Conservation (phyloP, 2,888 invertebrate genomes). For the Endomychus coccineus region DNA sequence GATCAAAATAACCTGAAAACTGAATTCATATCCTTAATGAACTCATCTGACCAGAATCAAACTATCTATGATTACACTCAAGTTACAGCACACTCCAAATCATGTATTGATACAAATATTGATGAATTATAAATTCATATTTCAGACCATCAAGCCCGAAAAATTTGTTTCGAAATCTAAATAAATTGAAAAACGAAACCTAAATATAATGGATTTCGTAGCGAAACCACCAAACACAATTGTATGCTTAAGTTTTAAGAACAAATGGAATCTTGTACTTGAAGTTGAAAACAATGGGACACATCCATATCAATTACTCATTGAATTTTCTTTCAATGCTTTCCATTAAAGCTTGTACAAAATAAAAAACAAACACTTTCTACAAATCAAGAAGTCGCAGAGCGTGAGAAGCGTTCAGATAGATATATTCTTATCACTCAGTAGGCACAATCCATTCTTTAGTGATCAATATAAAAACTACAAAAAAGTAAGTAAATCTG, state of each 20-base stretch:
- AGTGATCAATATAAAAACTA: slow-evolving; percentile 2
- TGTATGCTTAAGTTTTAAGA: too few relatives aligned
- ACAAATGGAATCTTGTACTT: too few relatives aligned
- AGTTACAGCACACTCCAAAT: not conserved
- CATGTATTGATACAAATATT: slow-evolving; percentile 3
- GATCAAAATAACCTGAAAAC: slow-evolving; percentile 3
- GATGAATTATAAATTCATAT: slow-evolving; percentile 5
- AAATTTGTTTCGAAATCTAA: not conserved
- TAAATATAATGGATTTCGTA: too few relatives aligned
- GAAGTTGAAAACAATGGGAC: too few relatives aligned
- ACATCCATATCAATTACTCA: not conserved
- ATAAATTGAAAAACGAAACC: not conserved
- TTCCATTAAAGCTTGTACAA: too few relatives aligned
- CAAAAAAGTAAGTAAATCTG: not conserved
- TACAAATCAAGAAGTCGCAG: too few relatives aligned
- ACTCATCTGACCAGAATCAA: slow-evolving; percentile 1
- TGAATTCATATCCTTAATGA: slow-evolving; percentile 5
- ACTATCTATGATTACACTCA: slow-evolving; percentile 3
- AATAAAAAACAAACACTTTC: too few relatives aligned
- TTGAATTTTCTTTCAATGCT: too few relatives aligned
- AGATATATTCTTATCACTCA: not conserved
- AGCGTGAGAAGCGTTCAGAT: too few relatives aligned
- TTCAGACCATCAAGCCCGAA: slow-evolving; percentile 3
- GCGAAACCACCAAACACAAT: too few relatives aligned
- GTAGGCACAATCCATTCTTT: not conserved